These are phyloP conservation scores for Catostylus mosaicus DNA, from an alignment of 30 jellyfish, hydroid and myxozoan genomes.

Conservation along the genomic window DNA sequence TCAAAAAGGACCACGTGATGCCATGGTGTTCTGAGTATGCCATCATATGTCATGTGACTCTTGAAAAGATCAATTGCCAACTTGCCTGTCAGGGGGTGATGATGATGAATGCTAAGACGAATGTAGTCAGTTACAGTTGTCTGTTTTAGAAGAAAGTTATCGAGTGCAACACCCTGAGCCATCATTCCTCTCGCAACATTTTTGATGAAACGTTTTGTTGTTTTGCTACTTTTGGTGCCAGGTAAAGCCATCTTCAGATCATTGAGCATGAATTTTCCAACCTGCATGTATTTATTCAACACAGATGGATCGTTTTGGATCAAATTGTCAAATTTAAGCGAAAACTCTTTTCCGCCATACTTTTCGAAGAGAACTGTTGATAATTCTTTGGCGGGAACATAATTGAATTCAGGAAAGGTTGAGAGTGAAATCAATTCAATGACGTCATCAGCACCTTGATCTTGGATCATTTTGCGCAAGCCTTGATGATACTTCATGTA, in stretches of 20 bases:
- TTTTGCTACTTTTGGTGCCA: slow-evolving; percentile 25
- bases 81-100: slow-evolving; percentile 58
- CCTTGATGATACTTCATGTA: slow-evolving; percentile 44
- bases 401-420: slow-evolving; percentile 40
- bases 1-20: slow-evolving; percentile 57
- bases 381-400: neutral
- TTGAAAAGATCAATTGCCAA: slow-evolving; percentile 60
- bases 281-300: slow-evolving; percentile 23
- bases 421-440: slow-evolving; percentile 39
- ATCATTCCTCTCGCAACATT: slow-evolving; percentile 63
- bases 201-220: slow-evolving; percentile 19
- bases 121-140: slow-evolving; percentile 8
- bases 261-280: slow-evolving; percentile 39
- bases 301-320: slow-evolving; percentile 8
- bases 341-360: slow-evolving; percentile 28
- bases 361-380: slow-evolving; percentile 2
- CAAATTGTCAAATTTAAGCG: slow-evolving; percentile 5
- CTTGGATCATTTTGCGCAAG: slow-evolving; percentile 22
- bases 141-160: slow-evolving; percentile 33
- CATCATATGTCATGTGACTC: neutral
- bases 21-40: slow-evolving; percentile 69
- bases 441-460: slow-evolving; percentile 56
- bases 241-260: slow-evolving; percentile 30
- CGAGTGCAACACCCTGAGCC: slow-evolving; percentile 74
- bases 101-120: slow-evolving; percentile 68